A percentile compares a stretch with the other conserved stretches of the same genome.
phyloP scores from a whole-genome alignment of 2,888 invertebrate species.

The Automeris io region DNA sequence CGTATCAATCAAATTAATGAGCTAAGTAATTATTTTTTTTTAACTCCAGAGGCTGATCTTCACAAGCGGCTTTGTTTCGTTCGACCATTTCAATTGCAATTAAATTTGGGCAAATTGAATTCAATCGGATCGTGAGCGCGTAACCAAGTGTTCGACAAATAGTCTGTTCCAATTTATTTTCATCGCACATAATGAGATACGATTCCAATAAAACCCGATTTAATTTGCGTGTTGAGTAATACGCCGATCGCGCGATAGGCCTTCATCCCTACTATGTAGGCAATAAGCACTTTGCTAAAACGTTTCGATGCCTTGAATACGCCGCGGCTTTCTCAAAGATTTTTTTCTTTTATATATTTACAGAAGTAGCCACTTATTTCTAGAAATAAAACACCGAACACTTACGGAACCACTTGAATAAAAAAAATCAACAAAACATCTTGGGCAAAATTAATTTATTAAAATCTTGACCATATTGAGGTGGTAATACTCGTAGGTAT shows the following conservation, averaged over 20 bases:
- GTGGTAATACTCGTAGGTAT: too few relatives aligned
- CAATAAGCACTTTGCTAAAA: slow-evolving; percentile 26
- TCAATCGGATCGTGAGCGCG: slow-evolving; percentile 48
- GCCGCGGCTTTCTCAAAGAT: not conserved
- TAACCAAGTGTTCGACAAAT: slow-evolving; percentile 70
- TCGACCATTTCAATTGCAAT: slow-evolving; percentile 63
- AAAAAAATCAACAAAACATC: too few relatives aligned
- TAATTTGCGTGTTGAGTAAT: slow-evolving; percentile 52
- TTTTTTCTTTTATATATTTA: not conserved
- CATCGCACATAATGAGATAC: slow-evolving; percentile 65
- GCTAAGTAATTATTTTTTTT: slow-evolving; percentile 25
- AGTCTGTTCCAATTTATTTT: slow-evolving; percentile 66
- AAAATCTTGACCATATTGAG: too few relatives aligned
- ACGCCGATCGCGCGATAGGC: slow-evolving; percentile 20
- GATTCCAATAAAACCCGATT: slow-evolving; percentile 49
- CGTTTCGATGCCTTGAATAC: too few relatives aligned
- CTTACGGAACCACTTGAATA: too few relatives aligned
- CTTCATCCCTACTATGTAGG: too few relatives aligned
- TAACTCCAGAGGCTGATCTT: slow-evolving; percentile 41
- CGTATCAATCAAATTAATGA: slow-evolving; percentile 1
- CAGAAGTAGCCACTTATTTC: too few relatives aligned
- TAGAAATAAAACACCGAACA: too few relatives aligned
- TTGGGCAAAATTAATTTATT: too few relatives aligned
- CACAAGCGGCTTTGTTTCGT: slow-evolving; percentile 52
- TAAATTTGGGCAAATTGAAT: slow-evolving; percentile 70